Evolutionary conservation across 2,113 vertebrate genomes (phyloP).

Genomic region (Ictalurus furcatus): DNA sequence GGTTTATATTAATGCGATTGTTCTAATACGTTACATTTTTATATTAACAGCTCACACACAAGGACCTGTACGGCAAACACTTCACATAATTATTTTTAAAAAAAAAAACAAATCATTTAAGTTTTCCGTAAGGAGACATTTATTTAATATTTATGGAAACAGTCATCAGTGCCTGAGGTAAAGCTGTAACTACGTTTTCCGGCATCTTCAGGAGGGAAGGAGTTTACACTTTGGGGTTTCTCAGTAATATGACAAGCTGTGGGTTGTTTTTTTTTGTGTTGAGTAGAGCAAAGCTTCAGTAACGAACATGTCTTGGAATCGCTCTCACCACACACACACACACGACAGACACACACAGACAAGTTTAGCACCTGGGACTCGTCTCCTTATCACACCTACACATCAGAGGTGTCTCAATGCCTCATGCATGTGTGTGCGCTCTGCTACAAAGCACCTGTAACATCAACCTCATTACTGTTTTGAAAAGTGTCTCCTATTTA

Average conservation of each 20-base stretch:
- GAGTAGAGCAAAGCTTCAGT: not conserved
- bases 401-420: not conserved
- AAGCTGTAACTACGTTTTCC: not conserved
- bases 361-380: not conserved
- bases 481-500: not conserved
- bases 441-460: not conserved
- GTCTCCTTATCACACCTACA: constrained; percentile 2
- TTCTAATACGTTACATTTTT: not conserved
- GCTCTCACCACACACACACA: not conserved
- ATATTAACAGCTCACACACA: not conserved
- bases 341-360: not conserved
- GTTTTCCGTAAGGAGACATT: not conserved
- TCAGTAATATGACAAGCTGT: not conserved
- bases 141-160: not conserved
- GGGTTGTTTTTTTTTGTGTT: not conserved
- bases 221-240: not conserved
- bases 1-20: not conserved
- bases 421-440: not conserved
- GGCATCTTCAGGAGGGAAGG: not conserved
- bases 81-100: not conserved
- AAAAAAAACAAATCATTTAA: not conserved
- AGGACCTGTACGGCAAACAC: not conserved
- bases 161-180: not conserved
- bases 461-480: not conserved
- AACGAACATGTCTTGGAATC: not conserved